phyloP scores from a whole-genome alignment of 1,140 invertebrate species.

The Glossosoma conforme region DNA sequence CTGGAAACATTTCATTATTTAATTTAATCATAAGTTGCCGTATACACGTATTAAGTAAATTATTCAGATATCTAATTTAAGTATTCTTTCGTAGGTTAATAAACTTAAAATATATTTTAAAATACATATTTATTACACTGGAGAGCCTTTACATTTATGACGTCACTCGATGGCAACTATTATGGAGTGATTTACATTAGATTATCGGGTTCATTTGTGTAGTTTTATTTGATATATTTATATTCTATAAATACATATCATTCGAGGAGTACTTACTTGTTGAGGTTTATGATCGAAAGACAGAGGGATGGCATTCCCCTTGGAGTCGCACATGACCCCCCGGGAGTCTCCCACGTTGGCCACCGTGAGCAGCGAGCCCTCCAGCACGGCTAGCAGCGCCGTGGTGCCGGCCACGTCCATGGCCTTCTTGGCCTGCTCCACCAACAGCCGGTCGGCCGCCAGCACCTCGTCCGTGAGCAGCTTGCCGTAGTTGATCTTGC shows the following conservation, averaged over 20 bases:
- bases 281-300: constrained; percentile 97
- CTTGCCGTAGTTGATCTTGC: constrained; percentile 72
- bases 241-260: too few relatives aligned
- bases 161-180: too few relatives aligned
- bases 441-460: constrained; percentile 70
- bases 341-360: constrained; percentile 95
- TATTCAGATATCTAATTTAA: constrained; percentile 9
- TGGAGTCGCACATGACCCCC: constrained; percentile 88
- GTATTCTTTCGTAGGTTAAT: constrained; percentile 1
- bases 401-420: constrained; percentile 92
- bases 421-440: constrained; percentile 74
- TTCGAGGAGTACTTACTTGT: constrained; percentile 66
- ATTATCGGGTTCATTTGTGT: too few relatives aligned
- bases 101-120: background rate
- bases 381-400: constrained; percentile 80
- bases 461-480: constrained; percentile 82
- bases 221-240: too few relatives aligned
- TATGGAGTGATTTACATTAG: too few relatives aligned
- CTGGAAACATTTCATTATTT: constrained; percentile 44
- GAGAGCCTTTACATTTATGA: too few relatives aligned
- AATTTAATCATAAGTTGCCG: constrained; percentile 16
- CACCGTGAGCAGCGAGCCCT: constrained; percentile 77
- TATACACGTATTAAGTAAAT: constrained; percentile 9
- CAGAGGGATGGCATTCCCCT: constrained; percentile 84
- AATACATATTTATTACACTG: too few relatives aligned